Evolutionary conservation across 1,140 invertebrate species (phyloP).

Genomic region (Heliconius nattereri): DNA sequence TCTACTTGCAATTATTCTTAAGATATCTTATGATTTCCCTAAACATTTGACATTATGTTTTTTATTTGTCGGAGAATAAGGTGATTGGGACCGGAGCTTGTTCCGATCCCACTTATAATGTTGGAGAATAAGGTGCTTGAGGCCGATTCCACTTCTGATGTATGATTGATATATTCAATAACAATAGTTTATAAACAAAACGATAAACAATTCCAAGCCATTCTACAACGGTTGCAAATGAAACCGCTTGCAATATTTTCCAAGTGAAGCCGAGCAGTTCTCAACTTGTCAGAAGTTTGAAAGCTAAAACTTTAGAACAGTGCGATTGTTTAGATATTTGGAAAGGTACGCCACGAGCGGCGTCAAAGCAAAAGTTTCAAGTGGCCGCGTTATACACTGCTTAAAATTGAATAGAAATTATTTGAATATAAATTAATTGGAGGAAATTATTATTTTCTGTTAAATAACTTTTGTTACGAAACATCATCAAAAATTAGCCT

Average conservation of each 20-base stretch:
- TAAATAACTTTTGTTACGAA: neutral
- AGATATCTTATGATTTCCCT: no score
- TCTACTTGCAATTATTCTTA: no score
- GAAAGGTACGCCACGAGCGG: conserved; percentile 50
- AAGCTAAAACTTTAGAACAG: conserved; percentile 57
- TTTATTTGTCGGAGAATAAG: no score
- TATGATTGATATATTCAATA: no score
- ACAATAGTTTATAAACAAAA: neutral
- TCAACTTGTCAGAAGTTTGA: conserved; percentile 55
- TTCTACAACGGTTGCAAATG: conserved; percentile 22
- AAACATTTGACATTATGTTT: no score
- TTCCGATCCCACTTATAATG: no score
- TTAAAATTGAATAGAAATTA: conserved; percentile 48
- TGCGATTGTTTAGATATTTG: conserved; percentile 63
- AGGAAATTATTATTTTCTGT: conserved; percentile 24
- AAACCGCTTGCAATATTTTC: conserved; percentile 42
- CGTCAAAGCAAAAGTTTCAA: conserved; percentile 70
- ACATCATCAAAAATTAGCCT: no score
- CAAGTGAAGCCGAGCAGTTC: conserved; percentile 53
- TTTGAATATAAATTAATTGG: conserved; percentile 43
- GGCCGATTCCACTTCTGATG: no score
- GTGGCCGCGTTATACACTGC: conserved; percentile 51
- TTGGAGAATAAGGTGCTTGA: no score
- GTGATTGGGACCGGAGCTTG: no score
- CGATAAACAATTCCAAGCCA: neutral